phyloP scores from a whole-genome alignment of 1,140 invertebrate species.

The Paraescarpia echinospica region DNA sequence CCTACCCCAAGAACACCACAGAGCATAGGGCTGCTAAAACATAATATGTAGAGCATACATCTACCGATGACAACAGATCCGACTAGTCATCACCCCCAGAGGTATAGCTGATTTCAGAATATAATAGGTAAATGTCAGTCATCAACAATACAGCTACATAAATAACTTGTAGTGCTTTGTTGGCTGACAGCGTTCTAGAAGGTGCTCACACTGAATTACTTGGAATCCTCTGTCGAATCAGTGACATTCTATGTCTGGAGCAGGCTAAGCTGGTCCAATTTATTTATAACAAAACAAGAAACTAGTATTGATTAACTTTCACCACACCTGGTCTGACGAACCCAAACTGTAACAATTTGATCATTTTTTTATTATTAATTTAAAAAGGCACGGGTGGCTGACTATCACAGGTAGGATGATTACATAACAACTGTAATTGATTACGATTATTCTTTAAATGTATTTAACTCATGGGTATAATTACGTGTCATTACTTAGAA shows the following conservation, averaged over 20 bases:
- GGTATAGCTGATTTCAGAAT: neutral
- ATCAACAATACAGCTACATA: neutral
- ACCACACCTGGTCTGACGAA: neutral
- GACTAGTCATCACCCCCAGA: neutral
- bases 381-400: neutral
- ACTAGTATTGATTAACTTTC: neutral
- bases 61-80: too few species aligned
- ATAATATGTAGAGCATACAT: too few species aligned
- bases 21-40: too few species aligned
- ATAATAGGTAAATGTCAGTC: neutral
- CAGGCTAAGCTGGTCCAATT: neutral
- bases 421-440: too few species aligned
- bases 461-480: too few species aligned
- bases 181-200: neutral
- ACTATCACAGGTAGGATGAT: neutral
- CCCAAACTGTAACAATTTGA: neutral
- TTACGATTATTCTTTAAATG: too few species aligned
- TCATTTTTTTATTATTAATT: neutral
- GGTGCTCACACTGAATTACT: too few species aligned
- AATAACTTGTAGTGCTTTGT: neutral
- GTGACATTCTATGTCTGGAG: too few species aligned
- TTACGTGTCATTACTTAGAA: too few species aligned
- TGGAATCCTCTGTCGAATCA: too few species aligned
- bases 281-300: neutral
- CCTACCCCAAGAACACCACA: too few species aligned